Evolutionary conservation across 2,797 vertebrate species (phyloP).

Genomic region (Amblyraja radiata): DNA sequence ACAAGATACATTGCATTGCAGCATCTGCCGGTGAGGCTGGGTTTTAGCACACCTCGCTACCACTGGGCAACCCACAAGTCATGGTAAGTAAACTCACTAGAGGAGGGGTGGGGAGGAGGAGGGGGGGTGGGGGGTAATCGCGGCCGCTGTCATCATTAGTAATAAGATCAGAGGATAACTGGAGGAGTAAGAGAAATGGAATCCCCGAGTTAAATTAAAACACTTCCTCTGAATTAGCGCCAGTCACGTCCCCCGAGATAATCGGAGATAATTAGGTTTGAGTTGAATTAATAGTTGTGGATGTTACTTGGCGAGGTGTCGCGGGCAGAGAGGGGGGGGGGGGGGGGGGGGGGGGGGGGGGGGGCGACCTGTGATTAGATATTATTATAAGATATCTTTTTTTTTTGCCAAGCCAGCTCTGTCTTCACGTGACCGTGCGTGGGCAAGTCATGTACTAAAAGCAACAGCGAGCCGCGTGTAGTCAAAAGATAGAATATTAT

Average conservation of each 20-base stretch:
- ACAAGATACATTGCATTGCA: slow-evolving; percentile 99
- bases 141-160: slow-evolving; percentile 41
- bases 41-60: slow-evolving; percentile 98
- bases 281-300: neutral
- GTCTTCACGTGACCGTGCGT: slow-evolving; percentile 79
- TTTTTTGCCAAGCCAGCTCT: slow-evolving; percentile 59
- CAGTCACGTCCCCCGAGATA: neutral
- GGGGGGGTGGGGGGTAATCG: slow-evolving; percentile 36
- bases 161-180: neutral
- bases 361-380: slow-evolving; percentile 78
- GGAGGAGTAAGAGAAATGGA: neutral
- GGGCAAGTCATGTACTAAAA: slow-evolving; percentile 65
- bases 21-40: slow-evolving; percentile 99
- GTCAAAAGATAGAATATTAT: slow-evolving; percentile 69
- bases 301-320: slow-evolving; percentile 36
- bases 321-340: neutral
- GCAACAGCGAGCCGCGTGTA: slow-evolving; percentile 74
- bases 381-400: slow-evolving; percentile 68
- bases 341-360: slow-evolving; percentile 42
- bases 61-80: slow-evolving; percentile 84
- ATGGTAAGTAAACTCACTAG: slow-evolving; percentile 85
- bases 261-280: neutral
- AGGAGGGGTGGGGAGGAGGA: slow-evolving; percentile 40
- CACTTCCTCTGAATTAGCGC: neutral
- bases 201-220: neutral